Evolutionary conservation across 2,113 vertebrate genomes (phyloP), one percentile per base, ranked within the genome.

Genomic region (Epinephelus lanceolatus): DNA sequence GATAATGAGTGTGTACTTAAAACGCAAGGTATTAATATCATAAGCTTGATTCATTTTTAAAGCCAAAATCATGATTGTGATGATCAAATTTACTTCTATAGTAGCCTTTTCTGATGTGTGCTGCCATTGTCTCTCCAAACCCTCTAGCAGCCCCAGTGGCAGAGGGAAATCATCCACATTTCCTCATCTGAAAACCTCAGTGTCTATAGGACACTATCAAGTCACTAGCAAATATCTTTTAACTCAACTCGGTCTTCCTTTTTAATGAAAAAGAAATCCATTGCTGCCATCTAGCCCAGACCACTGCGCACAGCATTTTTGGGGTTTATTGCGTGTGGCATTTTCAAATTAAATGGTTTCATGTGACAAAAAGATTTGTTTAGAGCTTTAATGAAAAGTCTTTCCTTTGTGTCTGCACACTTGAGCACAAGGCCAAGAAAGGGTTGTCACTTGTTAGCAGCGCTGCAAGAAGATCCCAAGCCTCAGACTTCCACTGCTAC

Each of bases 401-500:
- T 62, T 72, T 70, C 37, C 47, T 81, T 51, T 86, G 60, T 81
- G 42, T 67, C 51, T 19, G 19, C 23, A 11, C 40, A 3, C 56
- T 62, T 19, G 10, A 68, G 71, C 52, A 5, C 45, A 10, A 17
- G 61, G 83, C 77, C 61, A 70, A 69, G 66, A 30, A 61, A 56
- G 60, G 56, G 60, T 71, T 76, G 71, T 70, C 33, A 52, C 76
- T 70, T 27, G 68, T 83, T 81, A 73, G 80, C 86, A 52, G 73
- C 0, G 51, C 80, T 79, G 75, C 52, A 27, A 75, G 71, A 83
- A 55, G 77, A 84, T 80, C 67, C 78, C 60, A 33, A 73, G 52
- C 80, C 81, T 88, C 78, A 70, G 59, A 86, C 83, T 74, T 88
- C 85, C 78, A 76, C 71, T 30, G 88, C 82, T 86, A 83, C 88